These are phyloP conservation scores for Drosophila cognata DNA, from an alignment of 2,888 invertebrate species.

Conservation along the genomic window DNA sequence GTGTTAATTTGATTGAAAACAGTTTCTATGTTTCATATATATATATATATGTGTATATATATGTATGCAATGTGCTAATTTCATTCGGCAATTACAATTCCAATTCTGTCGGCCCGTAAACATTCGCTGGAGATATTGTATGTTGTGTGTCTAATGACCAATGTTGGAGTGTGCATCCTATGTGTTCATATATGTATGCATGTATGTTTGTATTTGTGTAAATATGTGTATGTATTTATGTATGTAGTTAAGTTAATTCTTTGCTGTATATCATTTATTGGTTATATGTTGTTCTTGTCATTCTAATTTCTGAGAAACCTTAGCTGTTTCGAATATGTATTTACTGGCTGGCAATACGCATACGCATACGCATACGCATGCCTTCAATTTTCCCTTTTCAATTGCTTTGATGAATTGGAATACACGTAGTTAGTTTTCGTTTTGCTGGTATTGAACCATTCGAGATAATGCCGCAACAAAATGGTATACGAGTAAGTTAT, in stretches of 20 bases:
- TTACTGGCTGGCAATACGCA: slow-evolving; percentile 52
- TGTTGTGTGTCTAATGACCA: slow-evolving; percentile 58
- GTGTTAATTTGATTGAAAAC: slow-evolving; percentile 57
- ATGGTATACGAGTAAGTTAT: slow-evolving; percentile 33
- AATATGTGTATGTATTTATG: slow-evolving; percentile 21
- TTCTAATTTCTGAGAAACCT: slow-evolving; percentile 69
- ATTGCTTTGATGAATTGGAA: slow-evolving; percentile 80
- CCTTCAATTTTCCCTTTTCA: slow-evolving; percentile 61
- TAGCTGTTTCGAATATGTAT: slow-evolving; percentile 74
- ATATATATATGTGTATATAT: neutral
- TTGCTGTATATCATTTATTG: slow-evolving; percentile 51
- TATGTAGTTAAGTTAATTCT: slow-evolving; percentile 51
- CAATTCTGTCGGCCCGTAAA: slow-evolving; percentile 40
- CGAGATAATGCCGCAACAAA: slow-evolving; percentile 61
- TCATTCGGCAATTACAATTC: slow-evolving; percentile 35
- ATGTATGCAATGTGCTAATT: slow-evolving; percentile 49
- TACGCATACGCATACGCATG: slow-evolving; percentile 34
- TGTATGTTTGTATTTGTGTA: slow-evolving; percentile 13
- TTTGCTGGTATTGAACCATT: slow-evolving; percentile 37
- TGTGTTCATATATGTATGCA: slow-evolving; percentile 2
- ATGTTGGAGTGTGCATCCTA: slow-evolving; percentile 34
- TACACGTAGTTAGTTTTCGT: slow-evolving; percentile 70
- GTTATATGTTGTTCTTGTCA: slow-evolving; percentile 30
- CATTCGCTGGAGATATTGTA: slow-evolving; percentile 55
- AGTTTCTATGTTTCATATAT: slow-evolving; percentile 33